phyloP scores from a whole-genome alignment of 2,113 vertebrate species.

The Neogale vison region DNA sequence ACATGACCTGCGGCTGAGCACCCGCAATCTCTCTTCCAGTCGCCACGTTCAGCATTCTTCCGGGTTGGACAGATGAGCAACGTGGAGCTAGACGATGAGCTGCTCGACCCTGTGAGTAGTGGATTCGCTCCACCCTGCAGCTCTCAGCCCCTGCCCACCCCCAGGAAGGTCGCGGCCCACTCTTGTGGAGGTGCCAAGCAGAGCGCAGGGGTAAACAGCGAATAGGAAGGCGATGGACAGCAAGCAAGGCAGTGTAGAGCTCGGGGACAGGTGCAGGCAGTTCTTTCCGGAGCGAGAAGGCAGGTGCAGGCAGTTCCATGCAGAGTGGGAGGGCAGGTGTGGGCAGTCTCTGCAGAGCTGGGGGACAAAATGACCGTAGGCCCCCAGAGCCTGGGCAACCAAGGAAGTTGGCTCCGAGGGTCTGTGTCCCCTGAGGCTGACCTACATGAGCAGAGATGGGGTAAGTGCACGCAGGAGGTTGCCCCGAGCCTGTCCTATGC shows the following conservation, averaged over 20 bases:
- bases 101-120: slow-evolving; percentile 80
- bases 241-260: neutral
- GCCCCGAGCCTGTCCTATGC: neutral
- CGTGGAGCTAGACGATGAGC: slow-evolving; percentile 93
- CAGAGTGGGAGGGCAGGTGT: too few relatives aligned
- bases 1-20: accelerated
- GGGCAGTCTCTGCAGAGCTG: neutral
- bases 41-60: slow-evolving; percentile 84
- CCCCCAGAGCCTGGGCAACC: neutral
- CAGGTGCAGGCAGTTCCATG: too few relatives aligned
- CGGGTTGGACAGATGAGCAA: slow-evolving; percentile 93
- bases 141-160: neutral
- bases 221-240: neutral
- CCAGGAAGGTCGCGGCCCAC: neutral
- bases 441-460: neutral
- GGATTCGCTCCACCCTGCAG: neutral
- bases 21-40: slow-evolving; percentile 76
- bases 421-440: neutral
- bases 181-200: neutral
- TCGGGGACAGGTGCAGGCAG: neutral
- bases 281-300: too few relatives aligned
- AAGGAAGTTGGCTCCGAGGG: neutral
- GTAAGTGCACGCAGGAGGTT: neutral
- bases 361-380: neutral
- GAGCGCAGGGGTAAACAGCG: accelerated